Conservation (phyloP, 2,113 vertebrate genomes). For the Calyptomena viridis region DNA sequence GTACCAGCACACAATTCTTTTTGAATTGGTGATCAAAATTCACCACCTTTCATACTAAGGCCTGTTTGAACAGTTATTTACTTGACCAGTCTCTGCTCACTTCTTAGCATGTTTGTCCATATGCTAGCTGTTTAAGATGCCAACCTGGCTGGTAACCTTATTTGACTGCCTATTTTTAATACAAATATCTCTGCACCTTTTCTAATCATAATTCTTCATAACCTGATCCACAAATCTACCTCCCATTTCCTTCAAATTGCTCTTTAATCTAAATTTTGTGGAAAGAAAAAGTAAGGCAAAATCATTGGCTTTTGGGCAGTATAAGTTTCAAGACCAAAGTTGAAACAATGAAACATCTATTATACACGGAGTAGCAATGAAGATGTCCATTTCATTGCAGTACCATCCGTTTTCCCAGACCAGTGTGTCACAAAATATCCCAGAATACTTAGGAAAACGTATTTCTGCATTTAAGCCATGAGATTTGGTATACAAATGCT, state of each 20-base stretch:
- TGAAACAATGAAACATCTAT: not conserved
- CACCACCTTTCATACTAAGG: not conserved
- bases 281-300: not conserved
- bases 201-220: not conserved
- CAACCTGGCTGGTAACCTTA: not conserved
- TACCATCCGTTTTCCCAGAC: not conserved
- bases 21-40: not conserved
- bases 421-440: not conserved
- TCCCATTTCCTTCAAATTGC: not conserved
- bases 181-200: not conserved
- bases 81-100: not conserved
- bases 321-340: not conserved
- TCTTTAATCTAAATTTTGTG: not conserved
- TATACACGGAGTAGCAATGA: not conserved
- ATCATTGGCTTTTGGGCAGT: not conserved
- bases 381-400: not conserved
- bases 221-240: not conserved
- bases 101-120: not conserved
- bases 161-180: not conserved
- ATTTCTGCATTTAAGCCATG: not conserved
- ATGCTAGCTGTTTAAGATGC: not conserved
- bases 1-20: not conserved
- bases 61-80: not conserved
- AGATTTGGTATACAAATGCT: not conserved
- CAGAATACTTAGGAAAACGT: not conserved